Evolutionary conservation across 2,113 vertebrate species (phyloP).

Genomic region (Ifrita kowaldi): DNA sequence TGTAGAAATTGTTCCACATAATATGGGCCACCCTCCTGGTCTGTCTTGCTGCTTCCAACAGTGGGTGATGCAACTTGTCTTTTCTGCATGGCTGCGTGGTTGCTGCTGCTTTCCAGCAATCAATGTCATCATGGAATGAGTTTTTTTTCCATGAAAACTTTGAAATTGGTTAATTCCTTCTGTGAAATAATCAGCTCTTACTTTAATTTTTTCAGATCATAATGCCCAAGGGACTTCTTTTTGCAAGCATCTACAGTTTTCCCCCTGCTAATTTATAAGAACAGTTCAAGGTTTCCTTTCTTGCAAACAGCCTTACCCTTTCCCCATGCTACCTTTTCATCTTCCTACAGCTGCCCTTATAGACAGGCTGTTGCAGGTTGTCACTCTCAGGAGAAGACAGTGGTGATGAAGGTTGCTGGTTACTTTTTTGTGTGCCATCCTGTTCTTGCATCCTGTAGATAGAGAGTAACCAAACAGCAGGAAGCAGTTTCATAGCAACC

Average conservation of each 20-base stretch:
- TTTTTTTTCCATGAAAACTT: background rate
- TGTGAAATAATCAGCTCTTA: background rate
- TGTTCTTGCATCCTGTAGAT: constrained; percentile 30
- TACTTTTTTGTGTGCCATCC: background rate
- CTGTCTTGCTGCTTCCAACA: background rate
- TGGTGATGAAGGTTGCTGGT: background rate
- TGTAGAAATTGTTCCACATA: background rate
- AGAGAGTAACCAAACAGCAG: background rate
- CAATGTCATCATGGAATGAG: background rate
- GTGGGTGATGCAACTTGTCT: background rate
- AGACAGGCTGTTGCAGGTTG: background rate
- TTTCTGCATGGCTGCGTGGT: background rate
- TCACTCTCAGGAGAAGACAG: background rate
- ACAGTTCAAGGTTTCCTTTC: background rate
- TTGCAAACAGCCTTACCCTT: background rate
- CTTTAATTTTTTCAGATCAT: background rate
- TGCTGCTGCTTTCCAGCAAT: background rate
- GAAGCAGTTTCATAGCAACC: constrained; percentile 41
- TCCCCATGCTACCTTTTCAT: background rate
- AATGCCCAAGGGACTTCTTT: background rate
- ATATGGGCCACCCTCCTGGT: background rate
- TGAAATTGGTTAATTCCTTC: background rate
- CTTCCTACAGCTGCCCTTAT: background rate
- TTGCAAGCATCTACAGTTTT: background rate
- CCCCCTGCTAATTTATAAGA: background rate